phyloP scores from a whole-genome alignment of 2,888 invertebrate species.

The Strigamia maritima region DNA sequence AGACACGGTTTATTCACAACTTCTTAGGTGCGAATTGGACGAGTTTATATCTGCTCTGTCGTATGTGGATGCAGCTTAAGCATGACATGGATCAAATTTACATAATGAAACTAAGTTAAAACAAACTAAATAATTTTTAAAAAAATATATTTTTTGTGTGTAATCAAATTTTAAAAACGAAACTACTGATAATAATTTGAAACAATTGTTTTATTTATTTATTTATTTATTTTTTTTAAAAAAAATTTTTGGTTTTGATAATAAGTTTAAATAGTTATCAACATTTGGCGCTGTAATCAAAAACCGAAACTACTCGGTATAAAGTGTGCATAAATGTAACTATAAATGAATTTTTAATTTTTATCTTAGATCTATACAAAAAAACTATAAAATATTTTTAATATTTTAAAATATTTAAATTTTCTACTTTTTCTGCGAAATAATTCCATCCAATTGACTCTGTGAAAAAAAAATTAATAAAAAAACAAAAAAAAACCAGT shows the following conservation, averaged over 20 bases:
- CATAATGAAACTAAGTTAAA: not conserved
- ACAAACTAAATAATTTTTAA: not conserved
- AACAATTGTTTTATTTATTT: not conserved
- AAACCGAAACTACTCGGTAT: too few species aligned
- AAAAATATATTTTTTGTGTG: not conserved
- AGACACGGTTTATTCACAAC: too few species aligned
- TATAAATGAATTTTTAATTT: not conserved
- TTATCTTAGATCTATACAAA: not conserved
- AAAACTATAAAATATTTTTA: not conserved
- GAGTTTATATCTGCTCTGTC: too few species aligned
- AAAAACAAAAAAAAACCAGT: not conserved
- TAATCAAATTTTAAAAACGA: not conserved
- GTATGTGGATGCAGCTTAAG: too few species aligned
- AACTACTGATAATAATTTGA: not conserved
- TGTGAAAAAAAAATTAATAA: constrained; percentile 50
- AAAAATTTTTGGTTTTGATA: not conserved
- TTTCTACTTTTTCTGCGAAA: constrained; percentile 82
- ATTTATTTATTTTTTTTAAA: not conserved
- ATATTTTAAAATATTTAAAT: not conserved
- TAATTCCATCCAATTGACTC: constrained; percentile 91
- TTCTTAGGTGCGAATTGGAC: too few species aligned
- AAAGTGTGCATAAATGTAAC: too few species aligned
- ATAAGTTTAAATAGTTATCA: not conserved
- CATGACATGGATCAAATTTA: not conserved
- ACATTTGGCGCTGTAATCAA: not conserved